These are phyloP conservation scores for Eretmochelys imbricata DNA, from an alignment of 2,113 vertebrate species.

Conservation along the genomic window DNA sequence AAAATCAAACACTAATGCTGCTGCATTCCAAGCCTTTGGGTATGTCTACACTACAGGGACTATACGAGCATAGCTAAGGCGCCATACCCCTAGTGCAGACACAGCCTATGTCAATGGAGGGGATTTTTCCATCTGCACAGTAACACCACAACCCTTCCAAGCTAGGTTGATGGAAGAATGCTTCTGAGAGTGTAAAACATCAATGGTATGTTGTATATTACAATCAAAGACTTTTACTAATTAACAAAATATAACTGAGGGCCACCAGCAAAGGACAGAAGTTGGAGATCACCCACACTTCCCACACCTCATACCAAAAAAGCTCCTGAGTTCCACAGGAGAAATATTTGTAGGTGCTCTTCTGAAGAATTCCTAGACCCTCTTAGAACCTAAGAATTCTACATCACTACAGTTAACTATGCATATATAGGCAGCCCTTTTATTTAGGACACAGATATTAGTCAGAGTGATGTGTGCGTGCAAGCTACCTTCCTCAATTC, in stretches of 20 bases:
- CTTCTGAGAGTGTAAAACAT: not conserved
- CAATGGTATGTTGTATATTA: not conserved
- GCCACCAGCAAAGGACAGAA: not conserved
- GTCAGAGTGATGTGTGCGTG: not conserved
- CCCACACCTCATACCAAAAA: not conserved
- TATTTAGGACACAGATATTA: not conserved
- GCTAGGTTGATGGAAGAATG: too few species aligned
- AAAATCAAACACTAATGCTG: not conserved
- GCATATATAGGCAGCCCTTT: not conserved
- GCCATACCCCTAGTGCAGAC: too few species aligned
- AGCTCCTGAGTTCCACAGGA: not conserved
- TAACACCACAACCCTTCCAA: too few species aligned
- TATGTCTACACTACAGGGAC: too few species aligned
- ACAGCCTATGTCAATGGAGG: too few species aligned
- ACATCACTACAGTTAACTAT: not conserved
- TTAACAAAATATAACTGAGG: not conserved
- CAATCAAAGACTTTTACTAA: not conserved
- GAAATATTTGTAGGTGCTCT: not conserved
- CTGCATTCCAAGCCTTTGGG: not conserved
- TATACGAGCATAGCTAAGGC: too few species aligned
- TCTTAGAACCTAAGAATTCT: not conserved
- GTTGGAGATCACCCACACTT: rapidly evolving
- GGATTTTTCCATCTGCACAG: too few species aligned
- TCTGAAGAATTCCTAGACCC: not conserved
- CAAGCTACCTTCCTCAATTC: not conserved